Evolutionary conservation across 2,797 vertebrate species (phyloP).

Genomic region (Podarcis lilfordi): DNA sequence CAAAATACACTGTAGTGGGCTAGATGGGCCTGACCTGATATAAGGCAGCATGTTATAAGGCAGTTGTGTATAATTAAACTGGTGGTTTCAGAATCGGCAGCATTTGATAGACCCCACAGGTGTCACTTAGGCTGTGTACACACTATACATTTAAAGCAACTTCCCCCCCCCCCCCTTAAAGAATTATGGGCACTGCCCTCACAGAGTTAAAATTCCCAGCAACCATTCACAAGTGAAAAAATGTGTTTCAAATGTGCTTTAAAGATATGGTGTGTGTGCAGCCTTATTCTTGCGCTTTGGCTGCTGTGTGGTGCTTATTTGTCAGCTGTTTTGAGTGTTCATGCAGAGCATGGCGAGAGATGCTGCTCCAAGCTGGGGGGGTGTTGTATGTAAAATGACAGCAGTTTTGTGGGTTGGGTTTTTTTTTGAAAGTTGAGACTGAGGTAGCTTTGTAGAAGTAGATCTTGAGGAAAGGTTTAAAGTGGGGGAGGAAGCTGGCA

Average conservation of each 20-base stretch:
- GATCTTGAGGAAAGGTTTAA: neutral
- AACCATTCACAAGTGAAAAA: too few relatives aligned
- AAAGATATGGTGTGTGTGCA: neutral
- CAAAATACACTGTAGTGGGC: neutral
- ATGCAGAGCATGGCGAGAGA: neutral
- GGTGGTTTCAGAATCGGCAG: too few relatives aligned
- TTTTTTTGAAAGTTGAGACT: neutral
- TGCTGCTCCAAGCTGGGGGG: neutral
- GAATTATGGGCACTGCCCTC: too few relatives aligned
- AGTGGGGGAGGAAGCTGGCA: neutral
- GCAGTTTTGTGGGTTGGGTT: neutral
- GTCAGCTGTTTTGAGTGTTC: neutral
- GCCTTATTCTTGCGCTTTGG: neutral
- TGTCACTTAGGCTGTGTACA: neutral
- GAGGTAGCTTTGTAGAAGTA: neutral
- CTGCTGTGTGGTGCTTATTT: neutral
- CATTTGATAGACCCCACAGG: neutral
- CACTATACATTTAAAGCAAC: too few relatives aligned
- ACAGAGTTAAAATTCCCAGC: too few relatives aligned
- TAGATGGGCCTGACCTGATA: neutral
- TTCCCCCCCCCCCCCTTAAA: too few relatives aligned
- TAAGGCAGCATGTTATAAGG: neutral
- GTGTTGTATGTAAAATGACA: neutral
- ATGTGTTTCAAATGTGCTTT: too few relatives aligned
- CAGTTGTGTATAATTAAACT: neutral